These are phyloP conservation scores for Mesoligia furuncula DNA, from an alignment of 2,888 invertebrate species.

Conservation along the genomic window DNA sequence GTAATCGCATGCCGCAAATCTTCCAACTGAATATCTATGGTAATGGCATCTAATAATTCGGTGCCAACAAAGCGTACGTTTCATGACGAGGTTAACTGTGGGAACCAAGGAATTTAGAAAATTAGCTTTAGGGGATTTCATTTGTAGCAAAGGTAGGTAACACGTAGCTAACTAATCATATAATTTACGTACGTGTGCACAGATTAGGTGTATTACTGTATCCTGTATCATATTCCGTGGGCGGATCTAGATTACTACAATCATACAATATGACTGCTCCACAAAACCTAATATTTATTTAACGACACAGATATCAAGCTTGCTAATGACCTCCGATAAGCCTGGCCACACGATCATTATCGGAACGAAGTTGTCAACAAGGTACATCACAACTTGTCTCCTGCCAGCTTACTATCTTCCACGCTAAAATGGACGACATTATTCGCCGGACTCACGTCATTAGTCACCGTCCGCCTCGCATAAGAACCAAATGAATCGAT, in stretches of 20 bases:
- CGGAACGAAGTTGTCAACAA: constrained; percentile 57
- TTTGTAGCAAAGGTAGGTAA: constrained; percentile 22
- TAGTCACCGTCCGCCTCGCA: constrained; percentile 64
- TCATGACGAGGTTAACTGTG: constrained; percentile 44
- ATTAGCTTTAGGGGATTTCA: constrained; percentile 35
- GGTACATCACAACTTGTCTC: constrained; percentile 58
- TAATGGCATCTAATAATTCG: constrained; percentile 57
- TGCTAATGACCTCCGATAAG: constrained; percentile 54
- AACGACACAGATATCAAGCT: constrained; percentile 46
- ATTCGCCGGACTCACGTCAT: constrained; percentile 64
- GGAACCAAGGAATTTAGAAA: constrained; percentile 41
- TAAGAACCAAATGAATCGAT: constrained; percentile 68
- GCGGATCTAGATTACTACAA: constrained; percentile 51
- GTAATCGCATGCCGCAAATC: constrained; percentile 53
- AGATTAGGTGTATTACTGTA: constrained; percentile 22
- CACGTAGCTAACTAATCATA: constrained; percentile 22
- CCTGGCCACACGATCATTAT: constrained; percentile 53
- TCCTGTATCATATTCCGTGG: constrained; percentile 57
- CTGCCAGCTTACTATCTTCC: constrained; percentile 49
- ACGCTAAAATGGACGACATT: constrained; percentile 59
- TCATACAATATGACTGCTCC: constrained; percentile 34
- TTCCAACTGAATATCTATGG: constrained; percentile 57
- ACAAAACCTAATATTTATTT: constrained; percentile 57
- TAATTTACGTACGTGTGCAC: constrained; percentile 16
- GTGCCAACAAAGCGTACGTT: constrained; percentile 45